phyloP scores from a whole-genome alignment of 2,888 invertebrate genomes.

The Dysmachus trigonus region DNA sequence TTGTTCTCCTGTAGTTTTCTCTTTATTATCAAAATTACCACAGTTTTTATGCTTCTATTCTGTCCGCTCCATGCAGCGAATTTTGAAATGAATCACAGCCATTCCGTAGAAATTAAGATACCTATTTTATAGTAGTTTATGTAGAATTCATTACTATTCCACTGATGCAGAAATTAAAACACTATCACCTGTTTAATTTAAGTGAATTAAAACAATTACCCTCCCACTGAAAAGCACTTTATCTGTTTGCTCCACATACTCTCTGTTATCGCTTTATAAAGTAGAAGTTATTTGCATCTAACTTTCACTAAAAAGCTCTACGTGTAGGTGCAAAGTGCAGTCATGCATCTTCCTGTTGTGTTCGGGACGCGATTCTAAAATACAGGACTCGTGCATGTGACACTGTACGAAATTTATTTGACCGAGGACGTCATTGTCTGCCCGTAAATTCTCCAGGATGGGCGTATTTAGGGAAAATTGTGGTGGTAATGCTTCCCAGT shows the following conservation, averaged over 20 bases:
- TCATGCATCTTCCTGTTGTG: not conserved
- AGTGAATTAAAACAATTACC: not conserved
- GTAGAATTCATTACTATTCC: not conserved
- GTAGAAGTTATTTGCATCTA: not conserved
- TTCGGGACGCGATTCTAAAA: not conserved
- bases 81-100: not conserved
- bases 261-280: not conserved
- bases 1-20: not conserved
- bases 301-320: not conserved
- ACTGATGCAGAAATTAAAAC: not conserved
- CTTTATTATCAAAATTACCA: not conserved
- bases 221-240: not conserved
- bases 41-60: not conserved
- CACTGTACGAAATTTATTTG: not conserved
- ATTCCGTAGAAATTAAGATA: not conserved
- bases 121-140: not conserved
- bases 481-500: not conserved
- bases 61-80: not conserved
- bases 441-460: not conserved
- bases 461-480: conserved; percentile 9
- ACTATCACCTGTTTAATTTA: not conserved
- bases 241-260: not conserved
- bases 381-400: not conserved
- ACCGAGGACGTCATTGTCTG: not conserved
- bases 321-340: not conserved